Evolutionary conservation across 1,140 invertebrate species (phyloP), one percentile per base, ranked within the genome.

Genomic region (Leptopilina boulardi): DNA sequence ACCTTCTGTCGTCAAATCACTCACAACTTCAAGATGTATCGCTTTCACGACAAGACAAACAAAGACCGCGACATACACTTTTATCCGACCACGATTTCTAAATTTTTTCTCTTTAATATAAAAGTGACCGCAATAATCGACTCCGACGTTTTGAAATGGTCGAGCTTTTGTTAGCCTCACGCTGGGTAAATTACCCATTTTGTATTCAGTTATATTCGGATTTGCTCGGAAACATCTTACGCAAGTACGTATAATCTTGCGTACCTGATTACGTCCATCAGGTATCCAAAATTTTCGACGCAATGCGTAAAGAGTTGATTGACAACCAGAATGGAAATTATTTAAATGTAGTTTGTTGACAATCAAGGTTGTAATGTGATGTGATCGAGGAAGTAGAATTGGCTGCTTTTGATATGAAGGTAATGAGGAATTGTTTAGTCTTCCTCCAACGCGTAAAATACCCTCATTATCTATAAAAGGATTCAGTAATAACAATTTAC

Each of bases 101-200:
- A n/a, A n/a, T n/a, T n/a, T n/a, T n/a, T n/a, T n/a, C n/a, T n/a
- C n/a, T n/a, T 44, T 44, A 44, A 70, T 30, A 30, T 30, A 30
- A 30, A 30, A 41, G 21, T 76, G 79, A 3, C 81, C 81, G 30
- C 70, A 71, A 26, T 76, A 77, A 42, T 82, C 84, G 9, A 84
- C 71, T 6, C 83, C 82, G 18, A 26, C 42, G 66, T 80, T 75
- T 8, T 26, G 51, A 80, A 88, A 88, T 19, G 83, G 78, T 19
- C 70, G 73, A 13, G 59, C 11, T 21, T 54, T 71, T 70, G 11
- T 80, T 15, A 85, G 76, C 15, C 82, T 73, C 6, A 70, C 11
- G 42, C 21, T 11, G 1, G 82, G 82, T 1, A 85, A 54, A n/a
- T 79, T 21, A n/a, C 42, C 83, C 81, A 83, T 85, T 80, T 30